Base-by-base conservation (phyloP, 2,797 vertebrate genomes). In the Mormyrus hasselquistii region DNA sequence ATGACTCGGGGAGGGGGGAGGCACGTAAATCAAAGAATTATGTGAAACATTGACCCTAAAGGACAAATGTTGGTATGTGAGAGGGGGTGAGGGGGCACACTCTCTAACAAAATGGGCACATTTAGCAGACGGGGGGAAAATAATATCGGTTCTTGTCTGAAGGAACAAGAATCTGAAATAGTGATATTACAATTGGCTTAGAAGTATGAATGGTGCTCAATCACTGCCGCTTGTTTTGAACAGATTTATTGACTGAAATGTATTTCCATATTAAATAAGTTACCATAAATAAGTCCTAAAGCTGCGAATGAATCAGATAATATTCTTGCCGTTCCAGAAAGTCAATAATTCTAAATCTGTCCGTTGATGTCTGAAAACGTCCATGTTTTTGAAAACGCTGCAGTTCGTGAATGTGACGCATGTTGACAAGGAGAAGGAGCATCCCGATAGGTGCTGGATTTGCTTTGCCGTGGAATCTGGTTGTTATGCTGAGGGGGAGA, bases 11-110 rank as follows among this genome's bases (percentile, higher is more conserved):
- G 14, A 41, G 65, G 88, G 22, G 22, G 34, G 38, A 3, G 9
- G 59, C 59, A 55, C 41, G 22, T 86, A 89, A 91, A n/a, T 89
- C 87, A 41, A 10, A 25, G 22, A 85, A 62, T 91, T 88, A 89
- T 59, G 84, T 65, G 90, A 87, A 44, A 57, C 89, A 87, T 52
- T 90, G 91, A 87, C 69, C 55, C 50, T 10, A 49, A 65, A 29
- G 87, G 50, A 49, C 88, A 88, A 73, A 53, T 50, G 47, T 22
- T 73, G 79, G 57, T 90, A 79, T 59, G 53, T 38, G 52, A 25
- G 8, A 62, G 52, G 55, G 50, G 53, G 62, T n/a, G 69, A 84
- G 53, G 69, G 53, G 55, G 88, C 50, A 47, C 49, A 10, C 14
- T 34, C 47, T 47, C 22, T 49, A 49, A 82, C 25, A 0, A 53